Conservation (phyloP, 2,888 invertebrate genomes). For the Rhagonycha fulva region DNA sequence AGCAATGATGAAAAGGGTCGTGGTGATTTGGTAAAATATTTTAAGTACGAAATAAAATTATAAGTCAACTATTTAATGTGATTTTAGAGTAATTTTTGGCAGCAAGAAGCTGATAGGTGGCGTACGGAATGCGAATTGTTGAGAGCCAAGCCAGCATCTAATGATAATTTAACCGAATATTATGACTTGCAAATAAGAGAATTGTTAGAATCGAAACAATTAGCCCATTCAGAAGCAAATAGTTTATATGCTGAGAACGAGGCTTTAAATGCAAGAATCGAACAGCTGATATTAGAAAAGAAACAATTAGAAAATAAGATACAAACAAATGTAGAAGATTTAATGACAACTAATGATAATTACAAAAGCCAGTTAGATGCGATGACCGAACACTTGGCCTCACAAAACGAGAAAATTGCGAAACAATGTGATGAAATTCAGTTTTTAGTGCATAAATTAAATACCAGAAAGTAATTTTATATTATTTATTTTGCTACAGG, state of each 20-base stretch:
- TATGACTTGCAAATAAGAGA: conserved; percentile 49
- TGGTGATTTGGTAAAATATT: background rate
- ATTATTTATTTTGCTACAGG: background rate
- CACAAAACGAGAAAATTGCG: conserved; percentile 84
- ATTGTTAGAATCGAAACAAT: conserved; percentile 45
- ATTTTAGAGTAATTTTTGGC: conserved; percentile 45
- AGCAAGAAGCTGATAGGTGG: conserved; percentile 76
- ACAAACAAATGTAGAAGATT: conserved; percentile 66
- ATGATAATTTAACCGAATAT: conserved; percentile 49
- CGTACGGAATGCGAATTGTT: conserved; percentile 72
- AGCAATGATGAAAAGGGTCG: background rate
- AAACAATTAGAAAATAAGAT: conserved; percentile 60
- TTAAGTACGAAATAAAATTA: background rate
- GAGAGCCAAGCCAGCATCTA: conserved; percentile 47
- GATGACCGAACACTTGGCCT: conserved; percentile 78
- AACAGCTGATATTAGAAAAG: conserved; percentile 57
- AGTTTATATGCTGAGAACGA: conserved; percentile 51
- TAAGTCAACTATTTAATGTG: background rate
- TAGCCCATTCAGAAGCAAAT: conserved; percentile 47
- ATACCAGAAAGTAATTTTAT: conserved; percentile 39
- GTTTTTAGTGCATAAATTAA: conserved; percentile 63
- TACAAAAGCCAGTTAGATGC: conserved; percentile 74
- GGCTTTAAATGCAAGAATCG: conserved; percentile 56
- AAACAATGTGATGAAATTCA: conserved; percentile 80
- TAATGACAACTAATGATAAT: conserved; percentile 65